Evolutionary conservation across 2,113 vertebrate species (phyloP).

Genomic region (Pterocles burchelli): DNA sequence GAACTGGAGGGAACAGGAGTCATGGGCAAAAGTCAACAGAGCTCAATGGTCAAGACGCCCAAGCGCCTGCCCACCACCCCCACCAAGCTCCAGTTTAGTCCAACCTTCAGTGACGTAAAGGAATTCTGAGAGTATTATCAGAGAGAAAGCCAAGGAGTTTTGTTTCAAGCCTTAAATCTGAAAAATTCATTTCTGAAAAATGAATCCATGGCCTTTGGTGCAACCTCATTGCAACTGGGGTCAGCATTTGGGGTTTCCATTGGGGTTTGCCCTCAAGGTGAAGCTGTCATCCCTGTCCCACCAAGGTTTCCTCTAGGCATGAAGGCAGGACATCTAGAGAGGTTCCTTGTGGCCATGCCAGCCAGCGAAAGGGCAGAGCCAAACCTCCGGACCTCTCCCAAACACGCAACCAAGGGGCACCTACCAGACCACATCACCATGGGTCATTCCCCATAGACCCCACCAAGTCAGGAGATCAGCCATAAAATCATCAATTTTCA

Average conservation of each 20-base stretch:
- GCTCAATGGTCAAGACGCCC: not conserved
- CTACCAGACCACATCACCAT: not conserved
- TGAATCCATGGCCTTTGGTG: not conserved
- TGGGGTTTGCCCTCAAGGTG: not conserved
- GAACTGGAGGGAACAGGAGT: not conserved
- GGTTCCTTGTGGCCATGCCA: not conserved
- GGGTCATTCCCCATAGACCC: not conserved
- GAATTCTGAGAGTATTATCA: not conserved
- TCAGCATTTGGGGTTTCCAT: not conserved
- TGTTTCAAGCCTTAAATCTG: not conserved
- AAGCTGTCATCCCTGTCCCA: not conserved
- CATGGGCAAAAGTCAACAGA: not conserved
- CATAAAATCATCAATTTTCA: constrained; percentile 57
- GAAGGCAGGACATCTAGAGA: accelerated
- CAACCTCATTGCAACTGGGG: not conserved
- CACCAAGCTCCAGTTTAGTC: not conserved
- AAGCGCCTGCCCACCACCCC: not conserved
- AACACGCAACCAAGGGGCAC: not conserved
- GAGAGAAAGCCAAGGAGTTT: not conserved
- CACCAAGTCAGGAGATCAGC: constrained; percentile 39
- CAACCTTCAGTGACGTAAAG: not conserved
- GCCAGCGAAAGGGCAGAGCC: not conserved
- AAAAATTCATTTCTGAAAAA: no score
- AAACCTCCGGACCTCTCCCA: not conserved
- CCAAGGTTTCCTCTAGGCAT: not conserved